Conservation (phyloP, 2,113 vertebrate genomes). For the Prietella phreatophila region DNA sequence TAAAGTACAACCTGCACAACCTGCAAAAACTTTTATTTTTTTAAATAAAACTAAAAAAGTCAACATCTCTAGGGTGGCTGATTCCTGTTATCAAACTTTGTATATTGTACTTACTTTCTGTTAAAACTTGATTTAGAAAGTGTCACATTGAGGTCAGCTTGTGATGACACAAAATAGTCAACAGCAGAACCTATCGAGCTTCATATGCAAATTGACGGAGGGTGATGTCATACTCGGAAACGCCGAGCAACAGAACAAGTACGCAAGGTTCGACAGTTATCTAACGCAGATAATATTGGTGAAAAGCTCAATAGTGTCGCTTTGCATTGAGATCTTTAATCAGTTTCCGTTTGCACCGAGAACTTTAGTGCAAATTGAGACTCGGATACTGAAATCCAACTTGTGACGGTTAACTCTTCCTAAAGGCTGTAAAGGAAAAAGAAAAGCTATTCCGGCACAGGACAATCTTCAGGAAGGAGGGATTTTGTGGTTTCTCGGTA, state of each 20-base stretch:
- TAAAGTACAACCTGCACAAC: not conserved
- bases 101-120: not conserved
- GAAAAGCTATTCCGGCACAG: not conserved
- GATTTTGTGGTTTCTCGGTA: not conserved
- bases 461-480: not conserved
- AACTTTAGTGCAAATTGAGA: not conserved
- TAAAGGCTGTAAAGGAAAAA: not conserved
- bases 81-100: not conserved
- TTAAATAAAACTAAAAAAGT: not conserved
- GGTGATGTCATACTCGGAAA: not conserved
- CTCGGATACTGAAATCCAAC: not conserved
- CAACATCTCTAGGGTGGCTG: not conserved
- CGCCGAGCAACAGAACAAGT: not conserved
- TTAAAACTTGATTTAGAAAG: not conserved
- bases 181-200: not conserved
- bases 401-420: not conserved
- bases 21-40: not conserved
- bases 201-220: not conserved
- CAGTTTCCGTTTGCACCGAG: too few species aligned
- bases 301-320: not conserved
- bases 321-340: not conserved
- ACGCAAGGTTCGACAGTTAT: not conserved
- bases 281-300: not conserved
- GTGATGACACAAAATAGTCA: not conserved
- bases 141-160: not conserved